phyloP scores from a whole-genome alignment of 2,888 invertebrate species.

The Coleophora flavipennella region DNA sequence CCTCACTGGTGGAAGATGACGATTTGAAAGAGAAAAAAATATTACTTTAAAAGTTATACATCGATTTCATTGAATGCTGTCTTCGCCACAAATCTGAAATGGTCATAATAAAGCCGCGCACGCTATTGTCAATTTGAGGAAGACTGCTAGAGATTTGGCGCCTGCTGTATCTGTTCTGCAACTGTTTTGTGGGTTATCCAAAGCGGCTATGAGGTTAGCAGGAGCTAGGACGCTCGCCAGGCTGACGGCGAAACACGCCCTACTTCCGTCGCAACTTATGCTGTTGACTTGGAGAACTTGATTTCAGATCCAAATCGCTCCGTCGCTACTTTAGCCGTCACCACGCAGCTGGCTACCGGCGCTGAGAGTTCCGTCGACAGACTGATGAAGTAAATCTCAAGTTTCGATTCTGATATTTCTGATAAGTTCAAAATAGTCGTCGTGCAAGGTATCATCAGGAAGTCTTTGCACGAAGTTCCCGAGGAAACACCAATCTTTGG shows the following conservation, averaged over 20 bases:
- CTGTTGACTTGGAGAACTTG: conserved; percentile 96
- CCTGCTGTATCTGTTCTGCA: conserved; percentile 97
- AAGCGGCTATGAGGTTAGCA: conserved; percentile 94
- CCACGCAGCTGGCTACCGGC: conserved; percentile 97
- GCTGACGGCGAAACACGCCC: conserved; percentile 96
- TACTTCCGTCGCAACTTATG: conserved; percentile 96
- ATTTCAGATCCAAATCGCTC: conserved; percentile 98
- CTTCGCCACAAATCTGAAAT: conserved; percentile 98
- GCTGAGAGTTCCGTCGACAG: conserved; percentile 98
- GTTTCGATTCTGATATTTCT: conserved; percentile 98
- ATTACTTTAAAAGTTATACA: conserved; percentile 83
- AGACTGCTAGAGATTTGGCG: conserved; percentile 88
- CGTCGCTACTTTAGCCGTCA: conserved; percentile 98
- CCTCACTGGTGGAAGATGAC: conserved; percentile 94
- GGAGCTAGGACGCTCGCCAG: conserved; percentile 98
- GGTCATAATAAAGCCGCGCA: conserved; percentile 99
- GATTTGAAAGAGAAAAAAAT: conserved; percentile 76
- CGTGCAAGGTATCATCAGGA: conserved; percentile 90
- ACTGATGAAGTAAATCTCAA: conserved; percentile 99
- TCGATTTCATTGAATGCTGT: conserved; percentile 94
- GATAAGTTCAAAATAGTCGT: conserved; percentile 99
- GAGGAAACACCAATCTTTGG: conserved; percentile 94
- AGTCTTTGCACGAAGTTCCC: conserved; percentile 96
- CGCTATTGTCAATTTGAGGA: conserved; percentile 93
- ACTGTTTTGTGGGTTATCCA: conserved; percentile 97